Base-by-base conservation (phyloP, 2,113 vertebrate species). In the Charadrius vociferus region DNA sequence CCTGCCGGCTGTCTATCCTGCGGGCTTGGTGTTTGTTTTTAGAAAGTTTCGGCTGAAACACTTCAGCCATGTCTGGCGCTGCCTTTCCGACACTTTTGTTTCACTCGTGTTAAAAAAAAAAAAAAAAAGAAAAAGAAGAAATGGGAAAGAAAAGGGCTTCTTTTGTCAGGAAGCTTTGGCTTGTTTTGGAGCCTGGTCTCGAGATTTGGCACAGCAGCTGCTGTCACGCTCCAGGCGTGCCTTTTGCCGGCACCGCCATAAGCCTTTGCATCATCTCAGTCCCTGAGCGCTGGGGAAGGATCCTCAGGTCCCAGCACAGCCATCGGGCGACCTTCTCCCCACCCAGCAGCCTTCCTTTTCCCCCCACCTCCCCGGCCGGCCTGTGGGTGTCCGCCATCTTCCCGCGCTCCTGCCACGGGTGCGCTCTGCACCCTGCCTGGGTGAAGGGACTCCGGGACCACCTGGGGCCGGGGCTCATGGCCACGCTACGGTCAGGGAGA, bases 381-480 rank as follows among this genome's bases (percentile, higher is more conserved):
- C 61, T 14, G 27, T 12, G 61, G 27, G 19, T 39, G 16, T 5
- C 55, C 10, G 23, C 17, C 68, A 37, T 49, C 41, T 10, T 16
- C 34, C 14, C 26, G 0, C 0, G 24, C 39, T 82, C 43, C 7
- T 5, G 23, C 7, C n/a, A 8, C 1, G 37, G 52, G 2, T 30
- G 41, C 20, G 75, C 56, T 39, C 34, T 37, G 2, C 30, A 18
- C 22, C 27, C 17, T 1, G 4, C 8, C 15, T 13, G 49, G 47
- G 47, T 47, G 36, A 26, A 23, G 26, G 34, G 30, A 26, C 26
- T 4, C 39, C 5, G 20, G 14, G 34, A 20, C 45, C 47, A 39
- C 22, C 66, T 4, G 49, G 14, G 37, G 21, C 47, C 47, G 47
- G 21, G 5, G 47, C 47, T 49, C 5, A 49, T 23, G 47, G 47